Evolutionary conservation across 2,113 vertebrate species (phyloP), one percentile per base, ranked within the genome.

Genomic region (Charadrius vociferus): DNA sequence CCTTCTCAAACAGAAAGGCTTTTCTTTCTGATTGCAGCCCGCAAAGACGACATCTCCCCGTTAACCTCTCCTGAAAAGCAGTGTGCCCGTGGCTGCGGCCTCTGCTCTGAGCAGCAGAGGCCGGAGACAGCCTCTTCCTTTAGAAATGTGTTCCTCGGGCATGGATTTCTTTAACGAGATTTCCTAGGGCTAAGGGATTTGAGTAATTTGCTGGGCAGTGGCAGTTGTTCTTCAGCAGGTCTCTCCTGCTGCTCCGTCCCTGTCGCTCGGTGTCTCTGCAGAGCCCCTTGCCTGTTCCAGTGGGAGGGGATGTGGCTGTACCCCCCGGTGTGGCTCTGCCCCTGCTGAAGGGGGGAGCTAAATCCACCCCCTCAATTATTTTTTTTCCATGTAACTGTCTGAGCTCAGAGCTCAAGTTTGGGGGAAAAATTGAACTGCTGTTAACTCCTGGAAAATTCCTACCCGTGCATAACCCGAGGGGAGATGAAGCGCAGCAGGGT

Each of bases 121-220:
- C 85, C 84, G 52, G 17, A 39, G 52, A 39, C 80, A 83, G 73
- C 61, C 16, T 89, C 8, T 56, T 49, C 88, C 72, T 84, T 63
- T 30, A 52, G 63, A 78, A 78, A 43, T 17, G 27, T 26, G 12
- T 56, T 95, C 56, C 14, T 71, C 7, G 0, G 91, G 61, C 95
- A 16, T 0, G 30, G 87, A 56, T 89, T 94, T 94, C 90, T 96
- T 95, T 86, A 88, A 83, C 56, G 67, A 41, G 91, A 92, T 95
- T 95, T 94, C 72, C 19, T 20, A 26, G 49, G 56, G 24, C 77
- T 36, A 3, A 87, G 56, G 92, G 86, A 68, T 95, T 67, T 41
- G 36, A 81, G 34, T 73, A 9, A 59, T 84, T 90, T 78, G 47
- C 86, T 72, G 68, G 90, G 34, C 82, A 81, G n/a, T 18, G 45